Evolutionary conservation across 2,888 invertebrate species (phyloP).

Genomic region (Caenorhabditis macrosperma): DNA sequence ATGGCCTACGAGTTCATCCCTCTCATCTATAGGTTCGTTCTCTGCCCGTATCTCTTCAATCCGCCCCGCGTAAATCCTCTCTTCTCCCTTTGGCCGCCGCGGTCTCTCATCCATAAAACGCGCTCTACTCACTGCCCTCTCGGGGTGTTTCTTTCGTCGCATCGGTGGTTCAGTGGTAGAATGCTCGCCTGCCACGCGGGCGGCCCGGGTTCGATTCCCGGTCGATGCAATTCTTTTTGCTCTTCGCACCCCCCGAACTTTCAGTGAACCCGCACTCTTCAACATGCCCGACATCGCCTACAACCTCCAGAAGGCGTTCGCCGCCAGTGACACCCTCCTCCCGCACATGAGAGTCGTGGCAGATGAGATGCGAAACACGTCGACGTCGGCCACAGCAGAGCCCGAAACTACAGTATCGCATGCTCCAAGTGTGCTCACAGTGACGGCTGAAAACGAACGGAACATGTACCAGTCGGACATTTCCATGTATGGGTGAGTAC

Average conservation of each 20-base stretch:
- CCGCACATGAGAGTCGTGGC: slow-evolving; percentile 54
- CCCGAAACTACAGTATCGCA: slow-evolving; percentile 49
- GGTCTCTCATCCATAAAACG: neutral
- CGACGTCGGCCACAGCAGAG: slow-evolving; percentile 33
- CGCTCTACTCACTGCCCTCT: neutral
- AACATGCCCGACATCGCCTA: slow-evolving; percentile 49
- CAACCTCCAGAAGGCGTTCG: slow-evolving; percentile 49
- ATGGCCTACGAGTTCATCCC: slow-evolving; percentile 60
- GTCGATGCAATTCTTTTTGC: slow-evolving; percentile 66
- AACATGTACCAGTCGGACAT: slow-evolving; percentile 60
- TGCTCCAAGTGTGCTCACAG: slow-evolving; percentile 57
- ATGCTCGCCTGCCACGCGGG: slow-evolving; percentile 76
- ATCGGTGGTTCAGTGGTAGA: slow-evolving; percentile 76
- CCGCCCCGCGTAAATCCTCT: no score
- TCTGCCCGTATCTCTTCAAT: neutral
- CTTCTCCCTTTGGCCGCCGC: neutral
- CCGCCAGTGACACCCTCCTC: slow-evolving; percentile 62
- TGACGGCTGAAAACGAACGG: slow-evolving; percentile 46
- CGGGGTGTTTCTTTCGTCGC: slow-evolving; percentile 13
- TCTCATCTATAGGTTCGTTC: slow-evolving; percentile 51
- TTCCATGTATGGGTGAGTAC: slow-evolving; percentile 59
- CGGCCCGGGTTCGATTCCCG: slow-evolving; percentile 76
- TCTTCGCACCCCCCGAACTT: neutral
- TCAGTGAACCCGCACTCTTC: slow-evolving; percentile 63
- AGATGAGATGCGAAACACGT: slow-evolving; percentile 38